Conservation (phyloP, 2,797 vertebrate species). For the Ctenosaura bakeri region DNA sequence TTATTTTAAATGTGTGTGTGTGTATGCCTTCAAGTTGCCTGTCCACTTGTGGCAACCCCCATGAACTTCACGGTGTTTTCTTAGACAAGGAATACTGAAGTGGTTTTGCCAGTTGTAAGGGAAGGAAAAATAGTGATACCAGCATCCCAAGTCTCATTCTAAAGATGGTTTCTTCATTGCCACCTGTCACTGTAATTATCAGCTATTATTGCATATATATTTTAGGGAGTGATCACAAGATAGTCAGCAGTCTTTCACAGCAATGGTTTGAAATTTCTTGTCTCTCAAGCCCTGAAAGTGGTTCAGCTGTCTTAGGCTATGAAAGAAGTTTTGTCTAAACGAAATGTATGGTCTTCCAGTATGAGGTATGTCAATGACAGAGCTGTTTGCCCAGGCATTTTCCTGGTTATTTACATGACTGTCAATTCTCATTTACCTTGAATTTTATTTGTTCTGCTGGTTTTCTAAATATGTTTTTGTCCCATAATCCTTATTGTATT, state of each 20-base stretch:
- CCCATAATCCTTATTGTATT: too few relatives aligned
- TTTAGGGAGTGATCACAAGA: not conserved
- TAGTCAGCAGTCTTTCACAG: not conserved
- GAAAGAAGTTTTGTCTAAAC: not conserved
- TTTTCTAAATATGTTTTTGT: too few relatives aligned
- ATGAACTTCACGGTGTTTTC: too few relatives aligned
- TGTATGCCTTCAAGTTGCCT: too few relatives aligned
- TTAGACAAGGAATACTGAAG: too few relatives aligned
- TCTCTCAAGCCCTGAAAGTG: not conserved
- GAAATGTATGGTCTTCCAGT: not conserved
- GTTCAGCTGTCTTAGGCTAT: not conserved
- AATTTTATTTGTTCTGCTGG: too few relatives aligned
- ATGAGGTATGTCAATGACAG: too few relatives aligned
- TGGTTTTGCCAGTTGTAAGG: not conserved
- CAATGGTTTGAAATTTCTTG: not conserved
- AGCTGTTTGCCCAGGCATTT: too few relatives aligned
- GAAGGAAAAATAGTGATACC: not conserved
- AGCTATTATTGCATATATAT: not conserved
- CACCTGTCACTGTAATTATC: not conserved
- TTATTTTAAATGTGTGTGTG: too few relatives aligned
- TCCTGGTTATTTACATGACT: too few relatives aligned
- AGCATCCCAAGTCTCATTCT: not conserved
- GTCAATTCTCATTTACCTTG: too few relatives aligned
- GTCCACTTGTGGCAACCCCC: too few relatives aligned
- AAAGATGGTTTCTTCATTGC: slow-evolving; percentile 1